Evolutionary conservation across 1,140 invertebrate genomes (phyloP), one percentile per base, ranked within the genome.

Genomic region (Drosophila pallidifrons): DNA sequence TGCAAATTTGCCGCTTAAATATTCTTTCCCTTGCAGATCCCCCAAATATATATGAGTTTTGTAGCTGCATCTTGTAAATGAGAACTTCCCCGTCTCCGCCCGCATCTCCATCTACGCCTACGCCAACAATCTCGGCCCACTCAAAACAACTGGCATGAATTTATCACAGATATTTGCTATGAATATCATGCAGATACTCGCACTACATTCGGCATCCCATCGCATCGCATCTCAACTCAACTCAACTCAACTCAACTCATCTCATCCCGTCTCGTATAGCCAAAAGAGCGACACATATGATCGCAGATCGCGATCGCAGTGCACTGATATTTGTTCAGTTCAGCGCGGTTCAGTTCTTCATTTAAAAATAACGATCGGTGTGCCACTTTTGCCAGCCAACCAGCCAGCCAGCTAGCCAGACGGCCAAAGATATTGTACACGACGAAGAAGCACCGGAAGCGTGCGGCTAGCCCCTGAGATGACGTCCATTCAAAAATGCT

Each of bases 311-410:
- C 69, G 46, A 16, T 54, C 35, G 60, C 63, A 25, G 20, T 83
- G 73, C 69, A 77, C 69, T 83, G 77, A 83, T 85, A 81, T 83
- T 85, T 74, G 16, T 49, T 49, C 47, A 20, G 46, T 16, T 47
- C 46, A 46, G 43, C 15, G n/a, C 15, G 13, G 13, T 57, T 59
- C n/a, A 30, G 81, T 85, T 85, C 79, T 87, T 72, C 67, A 82
- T 87, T 86, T 87, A 82, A 79, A 82, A 87, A 87, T 82, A 87
- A 87, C 77, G 77, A 79, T 76, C 76, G 75, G 57, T 86, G 82
- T 86, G 82, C 83, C 83, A 86, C 75, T 86, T 86, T 88, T 79
- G 83, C 76, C 74, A 54, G 32, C 35, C 51, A 30, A 20, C 41
- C 25, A 32, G 13, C 32, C 49, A 20, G 30, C 0, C 54, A 30